phyloP scores from a whole-genome alignment of 2,113 vertebrate species.

The Austrofundulus limnaeus region DNA sequence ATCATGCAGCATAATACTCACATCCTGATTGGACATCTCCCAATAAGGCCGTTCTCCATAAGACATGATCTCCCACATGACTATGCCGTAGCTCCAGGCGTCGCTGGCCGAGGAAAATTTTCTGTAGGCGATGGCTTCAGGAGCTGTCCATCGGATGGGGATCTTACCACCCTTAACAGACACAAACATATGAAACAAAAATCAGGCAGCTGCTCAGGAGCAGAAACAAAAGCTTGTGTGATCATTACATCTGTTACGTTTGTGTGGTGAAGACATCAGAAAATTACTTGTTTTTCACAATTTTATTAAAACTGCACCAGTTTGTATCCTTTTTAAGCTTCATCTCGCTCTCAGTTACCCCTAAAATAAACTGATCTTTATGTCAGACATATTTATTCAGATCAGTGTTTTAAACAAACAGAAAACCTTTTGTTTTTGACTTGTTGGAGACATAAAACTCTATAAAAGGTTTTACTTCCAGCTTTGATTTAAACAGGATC shows the following conservation, averaged over 20 bases:
- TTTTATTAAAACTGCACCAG: background rate
- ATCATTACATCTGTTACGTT: no score
- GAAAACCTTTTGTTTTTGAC: no score
- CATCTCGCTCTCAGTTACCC: background rate
- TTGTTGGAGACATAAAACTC: no score
- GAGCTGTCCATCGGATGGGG: conserved; percentile 94
- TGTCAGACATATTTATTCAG: background rate
- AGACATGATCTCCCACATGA: conserved; percentile 99
- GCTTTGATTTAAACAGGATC: no score
- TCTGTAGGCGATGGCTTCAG: conserved; percentile 93
- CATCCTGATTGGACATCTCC: conserved; percentile 99
- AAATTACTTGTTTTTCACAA: background rate
- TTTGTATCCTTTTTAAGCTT: background rate
- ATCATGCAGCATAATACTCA: conserved; percentile 84
- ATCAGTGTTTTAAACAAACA: no score
- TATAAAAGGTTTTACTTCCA: no score
- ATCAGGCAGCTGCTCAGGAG: background rate
- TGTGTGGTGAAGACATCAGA: no score
- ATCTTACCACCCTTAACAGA: conserved; percentile 92
- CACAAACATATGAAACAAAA: conserved; percentile 15
- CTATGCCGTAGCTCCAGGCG: conserved; percentile 95
- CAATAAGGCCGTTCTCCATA: conserved; percentile 95
- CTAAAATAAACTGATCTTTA: background rate
- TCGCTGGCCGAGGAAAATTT: conserved; percentile 96
- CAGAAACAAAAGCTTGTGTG: background rate